Base-by-base conservation (phyloP, 1,140 invertebrate species). In the Drosophila pachea region DNA sequence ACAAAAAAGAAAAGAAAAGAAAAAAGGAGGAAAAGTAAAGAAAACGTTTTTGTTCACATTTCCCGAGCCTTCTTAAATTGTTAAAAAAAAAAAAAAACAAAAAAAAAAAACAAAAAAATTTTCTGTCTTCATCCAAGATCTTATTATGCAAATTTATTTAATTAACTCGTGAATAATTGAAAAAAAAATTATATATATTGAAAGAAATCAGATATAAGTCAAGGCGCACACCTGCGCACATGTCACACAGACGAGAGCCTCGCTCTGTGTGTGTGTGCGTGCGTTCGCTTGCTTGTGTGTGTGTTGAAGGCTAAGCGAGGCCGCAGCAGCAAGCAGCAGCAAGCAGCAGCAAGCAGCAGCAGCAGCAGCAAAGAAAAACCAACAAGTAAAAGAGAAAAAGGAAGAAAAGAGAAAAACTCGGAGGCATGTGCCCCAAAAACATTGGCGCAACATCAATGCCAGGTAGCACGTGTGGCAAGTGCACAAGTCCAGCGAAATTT, bases 141-240 rank as follows among this genome's bases (percentile, higher is more conserved):
- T 3, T 22, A 43, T 58, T 67, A 52, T 79, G 55, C 61, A 66
- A 63, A 62, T 78, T 65, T 60, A 60, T 67, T 68, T 62, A 68
- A 68, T 67, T 67, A 67, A 78, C 59, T 14, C 33, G 62, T 73
- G 60, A 35, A 75, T 67, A 73, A 65, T 78, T 78, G 66, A 59
- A 68, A 76, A 36, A 54, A 54, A 22, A 45, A 59, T 38, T 52
- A 22, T 22, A 43, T 52, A 22, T 22, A 22, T 22, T 3, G 22
- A 45, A 69, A 78, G 78, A 74, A 12, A 42, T 12, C 12, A 43
- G 12, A 43, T 43, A 43, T 43, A 43, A 43, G 40, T 74, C 81
- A 84, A 81, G 81, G 81, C 81, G 66, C 81, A 84, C 73, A 84
- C 81, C 81, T 84, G 81, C 81, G 81, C 81, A 84, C 82, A 79